Base-by-base conservation (phyloP, 2,797 vertebrate species). In the Atherinosoma microstoma region DNA sequence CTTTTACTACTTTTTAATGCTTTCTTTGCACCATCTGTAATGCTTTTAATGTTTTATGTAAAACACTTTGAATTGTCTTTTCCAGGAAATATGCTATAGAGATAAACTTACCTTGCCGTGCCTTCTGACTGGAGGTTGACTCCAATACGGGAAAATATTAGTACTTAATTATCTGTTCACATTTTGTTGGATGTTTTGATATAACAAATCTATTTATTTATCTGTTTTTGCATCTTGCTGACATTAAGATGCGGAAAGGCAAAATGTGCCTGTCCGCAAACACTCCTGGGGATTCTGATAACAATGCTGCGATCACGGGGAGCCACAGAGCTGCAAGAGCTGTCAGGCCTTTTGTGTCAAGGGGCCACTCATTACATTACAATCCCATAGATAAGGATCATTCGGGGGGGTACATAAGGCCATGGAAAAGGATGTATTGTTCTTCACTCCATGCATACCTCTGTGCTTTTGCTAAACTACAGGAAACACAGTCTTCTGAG, bases 261-360 rank as follows among this genome's bases (percentile, higher is more conserved):
- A 80, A 84, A 75, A 90, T 78, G 73, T 87, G 89, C 66, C 84
- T 76, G 42, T 70, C 80, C 93, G 75, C 64, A 87, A 94, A 94
- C 91, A 93, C 89, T 94, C 91, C 86, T 72, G 84, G 91, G 93
- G 93, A 92, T 87, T 83, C 89, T 87, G 84, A 92, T 83, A 93
- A 94, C 90, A 94, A 93, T 91, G 90, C 92, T 73, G 60, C 49
- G 80, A 87, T 86, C 90, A 88, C 34, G 73, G 91, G 87, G 91
- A 92, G 94, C 88, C 86, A 89, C 81, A 58, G 89, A 92, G 84
- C 85, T 85, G 89, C 83, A 66, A 90, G 92, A 89, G 92, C 90
- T 92, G 91, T 84, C 90, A 86, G 86, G 82, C 72, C 88, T 84
- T 94, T 93, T 94, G 91, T 95, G 95, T 95, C 92, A 90, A 79